Base-by-base conservation (phyloP, 92 coral and sea anemone genomes). In the Epizoanthus scotinus region DNA sequence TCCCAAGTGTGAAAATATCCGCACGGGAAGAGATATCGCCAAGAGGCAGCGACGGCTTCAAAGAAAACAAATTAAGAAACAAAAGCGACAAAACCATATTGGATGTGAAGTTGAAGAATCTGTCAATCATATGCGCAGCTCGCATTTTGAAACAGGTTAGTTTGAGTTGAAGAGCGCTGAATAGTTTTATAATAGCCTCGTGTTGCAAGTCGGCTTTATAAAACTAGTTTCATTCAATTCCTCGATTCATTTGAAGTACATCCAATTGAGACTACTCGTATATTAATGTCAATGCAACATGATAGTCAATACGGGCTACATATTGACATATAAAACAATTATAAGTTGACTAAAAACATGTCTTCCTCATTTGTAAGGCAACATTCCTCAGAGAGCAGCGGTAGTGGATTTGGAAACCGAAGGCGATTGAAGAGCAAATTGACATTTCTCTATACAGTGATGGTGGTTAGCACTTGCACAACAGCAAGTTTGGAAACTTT, bases 31-130 rank as follows among this genome's bases (percentile, higher is more conserved):
- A 36, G 87, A 89, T 58, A 81, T 89, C 58, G 89, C 89, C 93
- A 86, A 77, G 78, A 83, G 73, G 63, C 96, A 91, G 86, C 93
- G 89, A 38, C 84, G 89, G 66, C 84, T 91, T 17, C 83, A 93
- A 28, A 78, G 96, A 77, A 91, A 86, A 68, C 96, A 91, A 57
- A 91, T 91, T 93, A 91, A 84, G 29, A 84, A 89, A 20, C 63
- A 86, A 19, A 58, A 19, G 21, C 8, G 26, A 38, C 54, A 52
- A 8, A 74, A n/a, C n/a, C 2, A 13, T 42, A 10, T 38, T 58
- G 47, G 73, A 19, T 17, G 50, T 22, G 59, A 70, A 21, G 67
- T 72, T 8, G 58, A 28, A 70, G 65, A 54, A 17, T 40, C n/a
- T 4, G 31, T 29, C 0, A 24, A 52, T 68, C 28, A 15, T 6